Conservation (phyloP, 2,888 invertebrate genomes). For the Hololepta plana region DNA sequence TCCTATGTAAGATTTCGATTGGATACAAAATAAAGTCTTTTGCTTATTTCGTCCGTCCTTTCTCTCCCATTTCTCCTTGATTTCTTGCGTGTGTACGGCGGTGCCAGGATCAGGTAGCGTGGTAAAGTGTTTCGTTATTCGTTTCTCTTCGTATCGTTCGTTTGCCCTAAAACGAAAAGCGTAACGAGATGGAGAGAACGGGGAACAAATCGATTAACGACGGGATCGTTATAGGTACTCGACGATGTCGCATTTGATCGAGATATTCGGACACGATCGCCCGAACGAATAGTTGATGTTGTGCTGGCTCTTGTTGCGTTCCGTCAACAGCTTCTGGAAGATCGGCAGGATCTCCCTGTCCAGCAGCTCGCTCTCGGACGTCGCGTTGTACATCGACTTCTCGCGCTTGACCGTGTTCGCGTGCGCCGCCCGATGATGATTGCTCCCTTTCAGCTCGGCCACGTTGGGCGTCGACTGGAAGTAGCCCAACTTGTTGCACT, state of each 20-base stretch:
- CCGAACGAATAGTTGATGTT: constrained; percentile 54
- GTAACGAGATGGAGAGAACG: too few relatives aligned
- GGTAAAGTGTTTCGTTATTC: too few relatives aligned
- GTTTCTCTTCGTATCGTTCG: too few relatives aligned
- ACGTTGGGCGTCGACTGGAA: constrained; percentile 45
- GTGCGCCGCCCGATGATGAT: too few relatives aligned
- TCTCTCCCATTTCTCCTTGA: too few relatives aligned
- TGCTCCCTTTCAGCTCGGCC: constrained; percentile 23
- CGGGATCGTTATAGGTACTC: constrained; percentile 81
- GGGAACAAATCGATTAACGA: too few relatives aligned
- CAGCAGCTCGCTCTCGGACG: constrained; percentile 67
- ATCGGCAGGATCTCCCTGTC: constrained; percentile 75
- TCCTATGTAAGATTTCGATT: too few relatives aligned
- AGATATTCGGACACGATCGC: constrained; percentile 84
- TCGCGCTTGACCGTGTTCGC: constrained; percentile 17
- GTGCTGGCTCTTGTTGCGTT: constrained; percentile 51
- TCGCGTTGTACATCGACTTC: constrained; percentile 44
- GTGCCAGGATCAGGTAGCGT: too few relatives aligned
- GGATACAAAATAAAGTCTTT: too few relatives aligned
- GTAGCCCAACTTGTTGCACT: constrained; percentile 29
- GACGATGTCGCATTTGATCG: constrained; percentile 89
- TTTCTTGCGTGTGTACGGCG: too few relatives aligned
- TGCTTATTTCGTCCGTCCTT: too few relatives aligned
- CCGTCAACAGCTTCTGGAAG: constrained; percentile 78
- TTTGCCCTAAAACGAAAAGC: too few relatives aligned